Conservation (phyloP, 2,888 invertebrate species). For the Drosophila hamatofila region DNA sequence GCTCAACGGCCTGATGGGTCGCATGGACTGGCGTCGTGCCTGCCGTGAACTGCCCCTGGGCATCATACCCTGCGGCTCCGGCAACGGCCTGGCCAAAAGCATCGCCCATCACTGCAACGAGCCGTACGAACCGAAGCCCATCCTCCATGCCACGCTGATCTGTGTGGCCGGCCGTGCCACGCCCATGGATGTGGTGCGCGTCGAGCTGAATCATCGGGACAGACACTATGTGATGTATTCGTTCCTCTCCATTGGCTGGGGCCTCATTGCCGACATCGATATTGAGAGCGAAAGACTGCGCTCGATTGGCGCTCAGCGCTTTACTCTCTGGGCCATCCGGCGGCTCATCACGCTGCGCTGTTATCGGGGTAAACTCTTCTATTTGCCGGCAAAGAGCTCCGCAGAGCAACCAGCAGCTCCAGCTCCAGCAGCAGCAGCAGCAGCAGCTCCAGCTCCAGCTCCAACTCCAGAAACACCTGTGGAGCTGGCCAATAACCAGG, state of each 20-base stretch:
- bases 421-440: neutral
- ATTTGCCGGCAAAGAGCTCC: conserved; percentile 87
- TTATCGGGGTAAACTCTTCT: conserved; percentile 94
- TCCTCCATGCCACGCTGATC: conserved; percentile 92
- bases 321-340: conserved; percentile 95
- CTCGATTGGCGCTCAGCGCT: conserved; percentile 95
- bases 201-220: conserved; percentile 88
- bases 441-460: neutral
- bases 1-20: conserved; percentile 95
- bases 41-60: conserved; percentile 93
- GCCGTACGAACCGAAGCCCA: conserved; percentile 92
- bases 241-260: conserved; percentile 98
- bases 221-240: conserved; percentile 90
- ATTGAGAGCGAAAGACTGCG: conserved; percentile 98
- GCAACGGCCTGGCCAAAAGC: conserved; percentile 96
- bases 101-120: conserved; percentile 92
- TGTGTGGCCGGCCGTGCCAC: conserved; percentile 90
- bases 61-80: conserved; percentile 97
- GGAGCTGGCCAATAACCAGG: neutral
- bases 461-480: neutral
- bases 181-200: conserved; percentile 95
- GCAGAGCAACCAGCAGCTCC: neutral
- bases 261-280: conserved; percentile 97
- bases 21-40: conserved; percentile 94
- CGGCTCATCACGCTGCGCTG: conserved; percentile 93